Evolutionary conservation across 2,888 invertebrate species (phyloP).

Genomic region (Drosophila mayaguana): DNA sequence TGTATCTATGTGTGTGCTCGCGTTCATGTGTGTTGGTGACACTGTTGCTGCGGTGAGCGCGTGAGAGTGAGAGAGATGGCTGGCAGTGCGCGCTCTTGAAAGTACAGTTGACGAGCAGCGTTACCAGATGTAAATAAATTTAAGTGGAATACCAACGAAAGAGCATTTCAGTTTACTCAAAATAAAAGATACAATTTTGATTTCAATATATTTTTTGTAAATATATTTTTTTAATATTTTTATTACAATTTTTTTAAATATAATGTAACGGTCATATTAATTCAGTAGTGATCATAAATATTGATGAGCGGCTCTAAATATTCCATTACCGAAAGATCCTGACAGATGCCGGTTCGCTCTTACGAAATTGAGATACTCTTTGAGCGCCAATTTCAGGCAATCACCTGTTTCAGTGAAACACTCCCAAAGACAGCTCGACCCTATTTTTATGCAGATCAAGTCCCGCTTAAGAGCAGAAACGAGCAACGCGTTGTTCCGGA

Average conservation of each 20-base stretch:
- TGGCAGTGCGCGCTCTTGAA: slow-evolving; percentile 76
- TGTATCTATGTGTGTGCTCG: slow-evolving; percentile 20
- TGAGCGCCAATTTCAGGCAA: slow-evolving; percentile 37
- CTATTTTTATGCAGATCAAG: slow-evolving; percentile 78
- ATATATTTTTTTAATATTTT: neutral
- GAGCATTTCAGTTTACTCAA: slow-evolving; percentile 50
- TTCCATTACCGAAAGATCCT: slow-evolving; percentile 55
- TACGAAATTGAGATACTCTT: slow-evolving; percentile 53
- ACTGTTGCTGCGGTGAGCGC: slow-evolving; percentile 62
- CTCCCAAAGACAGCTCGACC: slow-evolving; percentile 69
- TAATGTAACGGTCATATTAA: neutral
- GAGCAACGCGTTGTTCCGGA: slow-evolving; percentile 30
- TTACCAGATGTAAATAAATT: slow-evolving; percentile 70
- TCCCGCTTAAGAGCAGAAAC: slow-evolving; percentile 76
- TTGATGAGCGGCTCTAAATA: neutral
- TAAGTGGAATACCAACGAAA: slow-evolving; percentile 59
- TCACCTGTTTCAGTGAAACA: slow-evolving; percentile 70
- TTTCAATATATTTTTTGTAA: neutral
- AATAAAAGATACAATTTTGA: neutral
- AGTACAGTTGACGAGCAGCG: slow-evolving; percentile 76
- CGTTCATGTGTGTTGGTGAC: slow-evolving; percentile 38
- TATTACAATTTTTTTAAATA: no score
- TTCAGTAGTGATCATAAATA: neutral
- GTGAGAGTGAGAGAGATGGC: slow-evolving; percentile 81
- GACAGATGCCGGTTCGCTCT: slow-evolving; percentile 70